Evolutionary conservation across 2,113 vertebrate genomes (phyloP), one percentile per base, ranked within the genome.

Genomic region (Ancistrus triradiatus): DNA sequence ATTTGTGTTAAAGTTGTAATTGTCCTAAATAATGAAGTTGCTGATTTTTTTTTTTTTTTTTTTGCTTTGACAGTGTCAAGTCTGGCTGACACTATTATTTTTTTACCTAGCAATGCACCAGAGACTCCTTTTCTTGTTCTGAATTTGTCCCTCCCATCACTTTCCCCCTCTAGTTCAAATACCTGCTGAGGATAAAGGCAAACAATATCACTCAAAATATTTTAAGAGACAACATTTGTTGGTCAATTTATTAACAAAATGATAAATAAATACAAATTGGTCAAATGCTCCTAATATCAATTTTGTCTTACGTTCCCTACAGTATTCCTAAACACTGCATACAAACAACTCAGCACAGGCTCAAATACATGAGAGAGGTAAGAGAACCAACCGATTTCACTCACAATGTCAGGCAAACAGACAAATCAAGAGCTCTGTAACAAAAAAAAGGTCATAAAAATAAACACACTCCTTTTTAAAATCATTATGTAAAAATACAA

Each of bases 191-290:
- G 8, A 38, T 28, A 31, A 52, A 17, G 13, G 42, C 37, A 43
- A 7, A 7, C n/a, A 37, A 18, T 33, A 37, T 10, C 21, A 35
- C 35, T 2, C 13, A 25, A 42, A 18, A n/a, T 33, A 7, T 13
- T 3, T 53, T 33, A 55, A 31, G 48, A 74, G 49, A 51, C 70
- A 21, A 44, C 48, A 35, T 62, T 85, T 72, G 66, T 86, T 98
- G 89, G 78, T 91, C 89, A 88, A 85, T 98, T 98, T 98, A 97
- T 97, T 95, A 96, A 93, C 93, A 97, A 98, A 96, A 94, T 95
- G 94, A 93, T 95, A 95, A 95, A 98, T 97, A 97, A 97, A 98
- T 98, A 96, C 95, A 98, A 97, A 97, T 94, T 92, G 92, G 94
- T 97, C 93, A 93, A 93, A 91, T 92, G 93, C 93, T 97, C 93